These are phyloP conservation scores for Drosophila niveifrons DNA, from an alignment of 2,888 invertebrate species.

Conservation along the genomic window DNA sequence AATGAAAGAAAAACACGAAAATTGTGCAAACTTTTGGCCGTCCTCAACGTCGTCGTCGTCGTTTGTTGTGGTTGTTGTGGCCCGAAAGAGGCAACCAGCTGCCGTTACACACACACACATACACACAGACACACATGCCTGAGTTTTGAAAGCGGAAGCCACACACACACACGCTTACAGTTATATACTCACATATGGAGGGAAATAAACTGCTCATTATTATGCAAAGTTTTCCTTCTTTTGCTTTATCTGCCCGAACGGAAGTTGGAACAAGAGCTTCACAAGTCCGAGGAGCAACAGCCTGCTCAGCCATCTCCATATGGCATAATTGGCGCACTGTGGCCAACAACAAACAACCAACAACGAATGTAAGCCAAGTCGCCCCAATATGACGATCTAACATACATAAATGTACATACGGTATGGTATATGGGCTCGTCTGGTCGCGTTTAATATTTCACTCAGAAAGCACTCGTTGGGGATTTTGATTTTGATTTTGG, in stretches of 20 bases:
- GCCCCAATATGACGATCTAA: conserved; percentile 32
- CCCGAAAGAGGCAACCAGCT: conserved; percentile 25
- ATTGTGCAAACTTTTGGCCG: conserved; percentile 60
- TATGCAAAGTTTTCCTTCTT: conserved; percentile 73
- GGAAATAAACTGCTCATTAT: conserved; percentile 77
- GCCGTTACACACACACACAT: conserved; percentile 25
- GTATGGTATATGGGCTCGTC: neutral
- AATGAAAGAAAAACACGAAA: conserved; percentile 73
- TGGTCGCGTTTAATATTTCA: conserved; percentile 61
- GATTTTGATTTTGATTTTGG: conserved; percentile 51
- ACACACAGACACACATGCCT: conserved; percentile 26
- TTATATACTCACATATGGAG: conserved; percentile 27
- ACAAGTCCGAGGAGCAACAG: conserved; percentile 47
- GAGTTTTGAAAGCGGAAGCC: conserved; percentile 58
- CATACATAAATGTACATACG: neutral
- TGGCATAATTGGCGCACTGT: conserved; percentile 59
- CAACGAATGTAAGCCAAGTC: conserved; percentile 18
- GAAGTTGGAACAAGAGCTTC: conserved; percentile 46
- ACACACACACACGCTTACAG: conserved; percentile 32
- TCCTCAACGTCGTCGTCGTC: conserved; percentile 10
- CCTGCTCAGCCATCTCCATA: conserved; percentile 39
- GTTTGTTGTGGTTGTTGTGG: conserved; percentile 64
- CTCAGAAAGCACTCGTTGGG: conserved; percentile 66
- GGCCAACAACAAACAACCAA: conserved; percentile 20
- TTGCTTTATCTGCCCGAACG: conserved; percentile 54